Percentiles rank a stretch among this genome's conserved stretches.
These are phyloP conservation scores for Odocoileus hemionus DNA, from an alignment of 2,113 vertebrate species.

Conservation along the genomic window DNA sequence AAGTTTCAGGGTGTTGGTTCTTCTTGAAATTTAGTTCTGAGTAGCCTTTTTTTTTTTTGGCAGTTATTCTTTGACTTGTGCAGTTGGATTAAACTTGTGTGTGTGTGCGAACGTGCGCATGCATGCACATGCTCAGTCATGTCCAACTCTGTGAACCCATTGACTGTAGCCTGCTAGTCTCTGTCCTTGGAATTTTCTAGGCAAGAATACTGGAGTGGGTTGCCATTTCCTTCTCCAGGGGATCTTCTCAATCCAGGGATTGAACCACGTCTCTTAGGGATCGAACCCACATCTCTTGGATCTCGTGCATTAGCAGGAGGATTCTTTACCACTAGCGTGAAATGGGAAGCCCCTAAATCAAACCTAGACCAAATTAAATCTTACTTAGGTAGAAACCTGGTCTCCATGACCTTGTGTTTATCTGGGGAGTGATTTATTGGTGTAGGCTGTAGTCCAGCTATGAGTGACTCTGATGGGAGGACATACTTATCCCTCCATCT, in stretches of 20 bases:
- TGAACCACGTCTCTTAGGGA: background rate
- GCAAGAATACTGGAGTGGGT: background rate
- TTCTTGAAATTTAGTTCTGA: background rate
- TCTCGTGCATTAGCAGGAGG: background rate
- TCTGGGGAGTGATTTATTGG: conserved; percentile 42
- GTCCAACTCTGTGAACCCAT: background rate
- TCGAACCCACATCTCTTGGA: background rate
- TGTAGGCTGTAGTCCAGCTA: background rate
- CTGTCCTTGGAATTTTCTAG: background rate
- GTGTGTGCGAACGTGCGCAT: background rate
- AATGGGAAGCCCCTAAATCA: background rate
- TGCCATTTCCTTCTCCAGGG: background rate
- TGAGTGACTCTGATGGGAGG: background rate
- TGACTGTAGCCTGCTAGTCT: background rate
- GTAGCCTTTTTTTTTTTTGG: background rate
- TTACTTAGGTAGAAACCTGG: conserved; percentile 46
- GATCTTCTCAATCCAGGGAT: background rate
- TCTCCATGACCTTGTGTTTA: conserved; percentile 31
- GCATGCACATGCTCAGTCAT: background rate
- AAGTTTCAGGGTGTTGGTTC: background rate
- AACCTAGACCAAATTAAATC: conserved; percentile 36
- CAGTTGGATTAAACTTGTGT: background rate
- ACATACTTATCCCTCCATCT: conserved; percentile 56
- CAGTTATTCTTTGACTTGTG: conserved; percentile 41
- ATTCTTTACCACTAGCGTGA: background rate